Evolutionary conservation across 2,888 invertebrate species (phyloP).

Genomic region (Lucinisca nassula): DNA sequence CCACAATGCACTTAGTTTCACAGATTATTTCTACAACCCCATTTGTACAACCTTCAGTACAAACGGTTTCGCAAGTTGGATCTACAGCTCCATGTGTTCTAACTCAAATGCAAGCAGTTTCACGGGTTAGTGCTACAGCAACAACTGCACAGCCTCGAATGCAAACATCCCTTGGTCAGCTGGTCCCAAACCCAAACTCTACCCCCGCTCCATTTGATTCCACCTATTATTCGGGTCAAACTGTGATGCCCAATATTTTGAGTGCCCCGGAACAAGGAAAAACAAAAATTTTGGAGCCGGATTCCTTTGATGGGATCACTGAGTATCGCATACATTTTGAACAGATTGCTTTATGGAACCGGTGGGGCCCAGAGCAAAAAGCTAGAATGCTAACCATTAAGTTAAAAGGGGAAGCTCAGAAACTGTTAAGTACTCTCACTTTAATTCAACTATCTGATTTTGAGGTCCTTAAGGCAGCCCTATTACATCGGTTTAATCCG

Average conservation of each 20-base stretch:
- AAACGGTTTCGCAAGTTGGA: no score
- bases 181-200: not conserved
- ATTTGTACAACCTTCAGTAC: no score
- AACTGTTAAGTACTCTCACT: not conserved
- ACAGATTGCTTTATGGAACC: not conserved
- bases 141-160: not conserved
- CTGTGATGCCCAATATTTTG: not conserved
- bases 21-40: no score
- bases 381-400: not conserved
- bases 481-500: constrained; percentile 29
- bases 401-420: not conserved
- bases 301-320: not conserved
- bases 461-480: not conserved
- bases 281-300: not conserved
- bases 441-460: not conserved
- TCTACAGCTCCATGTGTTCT: no score
- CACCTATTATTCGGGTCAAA: not conserved
- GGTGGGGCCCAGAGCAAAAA: not conserved
- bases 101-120: no score
- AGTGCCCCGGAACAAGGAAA: not conserved
- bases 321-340: not conserved
- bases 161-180: not conserved
- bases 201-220: not conserved
- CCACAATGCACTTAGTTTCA: no score
- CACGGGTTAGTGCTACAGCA: not conserved